These are phyloP conservation scores for Nemapogon koenigi DNA, from an alignment of 2,888 invertebrate genomes.

Conservation along the genomic window DNA sequence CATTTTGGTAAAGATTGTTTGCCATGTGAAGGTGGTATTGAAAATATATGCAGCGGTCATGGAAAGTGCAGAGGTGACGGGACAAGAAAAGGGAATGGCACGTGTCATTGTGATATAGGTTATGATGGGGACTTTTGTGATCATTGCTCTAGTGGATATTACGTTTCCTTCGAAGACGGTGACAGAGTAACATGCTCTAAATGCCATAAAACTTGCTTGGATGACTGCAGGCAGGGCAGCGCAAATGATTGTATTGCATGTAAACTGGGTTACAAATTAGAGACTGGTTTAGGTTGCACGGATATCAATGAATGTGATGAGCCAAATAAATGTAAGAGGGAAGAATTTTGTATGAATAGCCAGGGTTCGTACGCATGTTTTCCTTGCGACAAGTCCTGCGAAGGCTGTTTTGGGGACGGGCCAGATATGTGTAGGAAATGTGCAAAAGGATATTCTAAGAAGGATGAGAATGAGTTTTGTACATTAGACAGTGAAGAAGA, in stretches of 20 bases:
- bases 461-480: slow-evolving; percentile 82
- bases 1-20: slow-evolving; percentile 85
- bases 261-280: slow-evolving; percentile 74
- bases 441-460: slow-evolving; percentile 72
- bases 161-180: slow-evolving; percentile 76
- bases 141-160: slow-evolving; percentile 77
- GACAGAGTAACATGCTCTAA: slow-evolving; percentile 75
- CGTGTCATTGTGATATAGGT: slow-evolving; percentile 84
- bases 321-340: slow-evolving; percentile 57
- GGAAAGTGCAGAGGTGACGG: slow-evolving; percentile 86
- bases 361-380: slow-evolving; percentile 84
- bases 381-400: slow-evolving; percentile 84
- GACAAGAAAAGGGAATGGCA: slow-evolving; percentile 91
- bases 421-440: slow-evolving; percentile 90
- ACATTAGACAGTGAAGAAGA: slow-evolving; percentile 65
- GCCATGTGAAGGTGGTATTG: slow-evolving; percentile 78
- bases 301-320: slow-evolving; percentile 86
- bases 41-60: slow-evolving; percentile 79
- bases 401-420: slow-evolving; percentile 86
- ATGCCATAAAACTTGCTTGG: slow-evolving; percentile 83
- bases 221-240: slow-evolving; percentile 76
- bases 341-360: slow-evolving; percentile 88
- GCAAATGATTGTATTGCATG: slow-evolving; percentile 69
- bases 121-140: slow-evolving; percentile 82
- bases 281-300: slow-evolving; percentile 77